Percentiles rank a stretch among this genome's conserved stretches.
These are phyloP conservation scores for Horisme vitalbata DNA, from an alignment of 2,888 invertebrate species.

Conservation along the genomic window DNA sequence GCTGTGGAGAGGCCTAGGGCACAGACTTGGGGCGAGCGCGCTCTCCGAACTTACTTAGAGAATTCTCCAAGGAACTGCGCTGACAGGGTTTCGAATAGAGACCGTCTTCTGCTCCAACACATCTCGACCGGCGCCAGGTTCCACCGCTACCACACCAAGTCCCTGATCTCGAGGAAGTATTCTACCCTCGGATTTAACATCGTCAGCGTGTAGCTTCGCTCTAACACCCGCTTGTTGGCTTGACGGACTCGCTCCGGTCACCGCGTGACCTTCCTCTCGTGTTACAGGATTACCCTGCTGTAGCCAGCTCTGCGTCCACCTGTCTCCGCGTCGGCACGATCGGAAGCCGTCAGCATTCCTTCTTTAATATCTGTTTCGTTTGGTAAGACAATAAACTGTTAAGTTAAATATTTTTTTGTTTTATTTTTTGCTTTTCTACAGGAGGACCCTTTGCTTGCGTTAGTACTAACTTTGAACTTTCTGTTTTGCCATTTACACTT, in stretches of 20 bases:
- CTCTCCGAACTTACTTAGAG: conserved; percentile 86
- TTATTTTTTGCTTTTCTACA: conserved; percentile 16
- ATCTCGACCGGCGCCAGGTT: conserved; percentile 86
- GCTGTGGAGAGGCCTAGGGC: conserved; percentile 88
- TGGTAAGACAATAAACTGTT: conserved; percentile 75
- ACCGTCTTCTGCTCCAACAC: conserved; percentile 82
- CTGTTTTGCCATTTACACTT: too few species aligned
- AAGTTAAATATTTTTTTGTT: conserved; percentile 58
- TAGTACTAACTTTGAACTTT: background rate
- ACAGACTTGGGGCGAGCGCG: conserved; percentile 94
- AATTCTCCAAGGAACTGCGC: conserved; percentile 88
- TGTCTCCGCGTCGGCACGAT: conserved; percentile 38
- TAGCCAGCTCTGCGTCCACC: conserved; percentile 44
- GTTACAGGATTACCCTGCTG: conserved; percentile 79
- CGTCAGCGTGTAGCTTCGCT: conserved; percentile 78
- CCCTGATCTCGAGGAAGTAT: conserved; percentile 89
- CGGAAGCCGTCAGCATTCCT: conserved; percentile 76
- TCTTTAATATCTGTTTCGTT: conserved; percentile 60
- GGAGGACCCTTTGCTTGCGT: conserved; percentile 55
- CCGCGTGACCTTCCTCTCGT: conserved; percentile 74
- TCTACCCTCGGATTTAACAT: conserved; percentile 79
- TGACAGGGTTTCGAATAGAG: conserved; percentile 84
- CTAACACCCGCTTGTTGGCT: conserved; percentile 77
- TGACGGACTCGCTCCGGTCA: conserved; percentile 56
- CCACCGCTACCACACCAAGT: conserved; percentile 89